Conservation (phyloP, 2,888 invertebrate genomes). For the Melieria omissa region DNA sequence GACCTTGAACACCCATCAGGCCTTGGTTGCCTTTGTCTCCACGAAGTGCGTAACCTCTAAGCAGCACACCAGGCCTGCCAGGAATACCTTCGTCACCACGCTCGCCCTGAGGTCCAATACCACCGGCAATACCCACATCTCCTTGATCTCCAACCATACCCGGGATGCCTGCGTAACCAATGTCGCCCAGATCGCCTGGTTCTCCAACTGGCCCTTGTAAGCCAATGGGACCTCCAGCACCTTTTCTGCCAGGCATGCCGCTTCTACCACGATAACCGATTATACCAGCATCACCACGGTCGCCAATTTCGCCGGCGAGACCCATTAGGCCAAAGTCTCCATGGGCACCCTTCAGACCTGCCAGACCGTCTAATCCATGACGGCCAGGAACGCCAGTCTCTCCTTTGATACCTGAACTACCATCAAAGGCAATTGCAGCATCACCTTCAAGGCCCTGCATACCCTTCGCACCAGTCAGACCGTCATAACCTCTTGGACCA, state of each 20-base stretch:
- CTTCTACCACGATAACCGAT: conserved; percentile 58
- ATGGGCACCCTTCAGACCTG: conserved; percentile 68
- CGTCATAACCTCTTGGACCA: conserved; percentile 66
- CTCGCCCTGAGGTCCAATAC: conserved; percentile 69
- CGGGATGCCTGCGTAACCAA: conserved; percentile 56
- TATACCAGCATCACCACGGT: conserved; percentile 67
- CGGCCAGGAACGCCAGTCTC: conserved; percentile 72
- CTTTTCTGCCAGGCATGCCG: conserved; percentile 69
- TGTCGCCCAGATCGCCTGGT: conserved; percentile 68
- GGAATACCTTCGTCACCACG: conserved; percentile 69
- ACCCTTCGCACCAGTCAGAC: conserved; percentile 68
- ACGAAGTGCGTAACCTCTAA: conserved; percentile 66
- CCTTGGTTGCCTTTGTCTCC: conserved; percentile 72
- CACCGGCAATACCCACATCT: conserved; percentile 69
- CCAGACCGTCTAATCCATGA: conserved; percentile 68
- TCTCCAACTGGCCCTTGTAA: conserved; percentile 68
- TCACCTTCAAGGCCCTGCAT: conserved; percentile 71
- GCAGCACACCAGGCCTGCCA: conserved; percentile 51
- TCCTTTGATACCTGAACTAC: conserved; percentile 71
- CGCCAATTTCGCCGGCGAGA: conserved; percentile 68
- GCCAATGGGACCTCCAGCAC: conserved; percentile 67
- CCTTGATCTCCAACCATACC: conserved; percentile 72
- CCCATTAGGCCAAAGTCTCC: conserved; percentile 71
- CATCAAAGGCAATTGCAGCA: conserved; percentile 69
- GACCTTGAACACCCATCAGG: conserved; percentile 61